Evolutionary conservation across 2,797 vertebrate genomes (phyloP), one percentile per base, ranked within the genome.

Genomic region (Strix occidentalis): DNA sequence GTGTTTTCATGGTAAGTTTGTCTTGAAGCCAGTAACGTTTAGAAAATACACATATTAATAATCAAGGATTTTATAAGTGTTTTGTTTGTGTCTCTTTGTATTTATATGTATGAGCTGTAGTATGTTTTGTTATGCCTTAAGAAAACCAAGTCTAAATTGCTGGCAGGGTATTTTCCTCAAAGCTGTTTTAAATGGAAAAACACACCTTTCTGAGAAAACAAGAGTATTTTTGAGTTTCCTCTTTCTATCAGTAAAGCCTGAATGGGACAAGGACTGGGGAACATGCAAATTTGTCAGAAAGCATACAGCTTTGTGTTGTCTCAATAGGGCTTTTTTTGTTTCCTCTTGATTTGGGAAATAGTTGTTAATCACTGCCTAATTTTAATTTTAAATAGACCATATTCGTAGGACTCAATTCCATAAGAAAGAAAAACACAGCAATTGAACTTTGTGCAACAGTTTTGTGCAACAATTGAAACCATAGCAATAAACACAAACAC

Each of bases 381-480:
- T 95, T 95, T 95, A 84, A 87, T 96, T 94, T 92, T 91, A 93
- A 94, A 94, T 94, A 58, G 76, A 19, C 53, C 46, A 41, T 72
- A 84, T 86, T 93, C 1, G 2, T 83, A 87, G 64, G 33, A 53
- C 56, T 85, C 3, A 0, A 57, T 71, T 93, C 69, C 35, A 14
- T 46, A 54, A 23, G 79, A 88, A 89, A 93, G 75, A 54, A 90
- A 93, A 93, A 63, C n/a, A 31, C 19, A 95, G 84, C 81, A 89
- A 83, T 46, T 93, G 88, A 85, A 90, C 81, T 89, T 57, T 8
- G 20, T 21, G 43, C 56, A 79, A 79, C 24, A 54, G 81, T 92
- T 87, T 24, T 17, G 63, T 54, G 82, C 70, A 83, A 89, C 82
- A 91, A 87, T 45, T 61, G 87, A 77, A 94, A 93, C 87, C 81